phyloP scores from a whole-genome alignment of 1,140 invertebrate species.

The Papilio xuthus region DNA sequence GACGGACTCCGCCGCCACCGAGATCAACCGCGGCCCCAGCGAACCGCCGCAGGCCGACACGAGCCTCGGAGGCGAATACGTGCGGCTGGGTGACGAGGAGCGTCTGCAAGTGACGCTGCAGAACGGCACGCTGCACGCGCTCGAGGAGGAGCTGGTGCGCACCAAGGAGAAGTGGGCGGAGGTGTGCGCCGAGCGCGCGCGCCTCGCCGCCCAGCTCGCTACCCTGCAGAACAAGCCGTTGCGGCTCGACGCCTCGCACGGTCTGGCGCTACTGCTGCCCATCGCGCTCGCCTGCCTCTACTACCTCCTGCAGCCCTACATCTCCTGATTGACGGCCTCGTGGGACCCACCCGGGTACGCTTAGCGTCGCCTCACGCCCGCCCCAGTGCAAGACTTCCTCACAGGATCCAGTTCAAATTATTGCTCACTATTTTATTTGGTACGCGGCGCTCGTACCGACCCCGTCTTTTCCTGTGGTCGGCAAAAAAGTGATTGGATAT shows the following conservation, averaged over 20 bases:
- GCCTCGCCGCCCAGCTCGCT: slow-evolving; percentile 68
- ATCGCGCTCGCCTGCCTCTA: slow-evolving; percentile 63
- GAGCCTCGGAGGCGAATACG: slow-evolving; percentile 51
- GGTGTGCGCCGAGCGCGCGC: slow-evolving; percentile 65
- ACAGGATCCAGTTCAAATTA: slow-evolving; percentile 40
- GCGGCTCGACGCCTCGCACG: slow-evolving; percentile 44
- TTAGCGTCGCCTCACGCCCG: slow-evolving; percentile 55
- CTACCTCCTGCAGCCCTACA: slow-evolving; percentile 66
- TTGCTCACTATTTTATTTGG: slow-evolving; percentile 51
- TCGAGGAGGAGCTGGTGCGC: slow-evolving; percentile 78
- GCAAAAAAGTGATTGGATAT: slow-evolving; percentile 44
- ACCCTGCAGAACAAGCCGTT: slow-evolving; percentile 58
- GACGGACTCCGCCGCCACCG: slow-evolving; percentile 65
- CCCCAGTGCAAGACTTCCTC: slow-evolving; percentile 37
- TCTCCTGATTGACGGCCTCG: slow-evolving; percentile 80
- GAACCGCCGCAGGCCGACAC: slow-evolving; percentile 41
- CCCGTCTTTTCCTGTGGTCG: slow-evolving; percentile 38
- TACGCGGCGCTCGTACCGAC: slow-evolving; percentile 16
- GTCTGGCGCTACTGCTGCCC: slow-evolving; percentile 60
- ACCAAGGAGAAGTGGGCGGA: slow-evolving; percentile 79
- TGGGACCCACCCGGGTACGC: slow-evolving; percentile 78
- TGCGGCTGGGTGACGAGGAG: slow-evolving; percentile 63
- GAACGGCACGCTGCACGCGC: slow-evolving; percentile 70
- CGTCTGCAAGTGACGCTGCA: slow-evolving; percentile 65
- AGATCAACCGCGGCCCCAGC: slow-evolving; percentile 57